A percentile compares a stretch with the other conserved stretches of the same genome.
Evolutionary conservation across 2,113 vertebrate genomes (phyloP).

Genomic region (Oreochromis aureus): DNA sequence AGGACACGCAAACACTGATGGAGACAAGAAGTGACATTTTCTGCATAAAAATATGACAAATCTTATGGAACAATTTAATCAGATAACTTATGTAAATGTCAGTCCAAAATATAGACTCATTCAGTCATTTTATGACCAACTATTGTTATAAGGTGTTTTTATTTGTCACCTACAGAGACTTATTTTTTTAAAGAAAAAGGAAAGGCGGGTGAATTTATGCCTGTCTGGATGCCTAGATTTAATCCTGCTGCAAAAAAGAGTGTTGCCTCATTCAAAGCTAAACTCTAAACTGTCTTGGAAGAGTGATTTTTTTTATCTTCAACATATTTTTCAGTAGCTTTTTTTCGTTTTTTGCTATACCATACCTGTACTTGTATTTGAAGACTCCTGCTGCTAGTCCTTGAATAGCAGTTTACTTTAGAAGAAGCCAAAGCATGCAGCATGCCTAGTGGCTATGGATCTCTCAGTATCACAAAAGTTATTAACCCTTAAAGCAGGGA

Average conservation of each 20-base stretch:
- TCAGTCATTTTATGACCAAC: not conserved
- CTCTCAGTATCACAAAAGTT: not conserved
- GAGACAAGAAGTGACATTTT: not conserved
- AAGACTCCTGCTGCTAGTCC: not conserved
- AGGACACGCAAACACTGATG: not conserved
- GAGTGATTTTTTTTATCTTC: not conserved
- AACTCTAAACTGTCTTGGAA: not conserved
- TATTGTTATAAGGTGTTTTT: not conserved
- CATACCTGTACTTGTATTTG: not conserved
- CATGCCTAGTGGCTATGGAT: not conserved
- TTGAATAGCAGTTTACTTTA: not conserved
- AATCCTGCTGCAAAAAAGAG: not conserved
- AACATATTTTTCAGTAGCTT: not conserved
- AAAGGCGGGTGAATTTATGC: not conserved
- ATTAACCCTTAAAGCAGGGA: not conserved
- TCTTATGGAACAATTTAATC: not conserved
- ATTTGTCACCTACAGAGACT: not conserved
- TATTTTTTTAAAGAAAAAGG: not conserved
- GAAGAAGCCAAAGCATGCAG: not conserved
- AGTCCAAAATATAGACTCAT: not conserved
- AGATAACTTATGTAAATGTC: not conserved
- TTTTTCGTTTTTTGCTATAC: not conserved
- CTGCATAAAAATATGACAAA: not conserved
- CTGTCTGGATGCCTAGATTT: not conserved
- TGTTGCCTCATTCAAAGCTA: not conserved